phyloP scores from a whole-genome alignment of 1,140 invertebrate genomes.

The Gonioctena quinquepunctata region DNA sequence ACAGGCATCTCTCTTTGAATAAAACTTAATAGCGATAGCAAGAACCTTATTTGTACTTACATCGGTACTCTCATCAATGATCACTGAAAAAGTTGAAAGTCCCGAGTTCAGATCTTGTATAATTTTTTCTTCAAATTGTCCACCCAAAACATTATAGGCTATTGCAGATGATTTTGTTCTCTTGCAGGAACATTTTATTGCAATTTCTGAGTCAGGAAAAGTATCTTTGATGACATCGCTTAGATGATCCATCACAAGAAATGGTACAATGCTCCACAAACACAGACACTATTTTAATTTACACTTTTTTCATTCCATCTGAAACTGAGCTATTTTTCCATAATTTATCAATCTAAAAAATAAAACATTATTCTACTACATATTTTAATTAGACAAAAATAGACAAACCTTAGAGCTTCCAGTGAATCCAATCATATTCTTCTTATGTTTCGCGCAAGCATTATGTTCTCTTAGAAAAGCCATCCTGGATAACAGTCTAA shows the following conservation, averaged over 20 bases:
- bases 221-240: conserved; percentile 26
- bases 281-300: conserved; percentile 34
- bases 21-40: conserved; percentile 23
- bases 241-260: conserved; percentile 35
- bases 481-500: conserved; percentile 3
- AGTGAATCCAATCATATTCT: conserved; percentile 17
- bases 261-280: conserved; percentile 34
- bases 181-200: conserved; percentile 28
- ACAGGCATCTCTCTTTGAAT: conserved; percentile 1
- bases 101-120: conserved; percentile 1
- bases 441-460: conserved; percentile 17
- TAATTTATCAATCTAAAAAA: conserved; percentile 27
- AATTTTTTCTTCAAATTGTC: conserved; percentile 21
- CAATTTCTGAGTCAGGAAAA: conserved; percentile 32
- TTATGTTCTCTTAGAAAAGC: conserved; percentile 21
- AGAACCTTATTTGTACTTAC: conserved; percentile 21
- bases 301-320: conserved; percentile 29
- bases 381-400: background rate
- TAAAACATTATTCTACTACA: background rate
- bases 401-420: background rate
- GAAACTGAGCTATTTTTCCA: conserved; percentile 15
- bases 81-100: conserved; percentile 23
- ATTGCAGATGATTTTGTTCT: conserved; percentile 29
- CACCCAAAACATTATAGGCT: conserved; percentile 26
- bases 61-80: conserved; percentile 26